Base-by-base conservation (phyloP, 2,888 invertebrate genomes). In the Tridacna gigas region DNA sequence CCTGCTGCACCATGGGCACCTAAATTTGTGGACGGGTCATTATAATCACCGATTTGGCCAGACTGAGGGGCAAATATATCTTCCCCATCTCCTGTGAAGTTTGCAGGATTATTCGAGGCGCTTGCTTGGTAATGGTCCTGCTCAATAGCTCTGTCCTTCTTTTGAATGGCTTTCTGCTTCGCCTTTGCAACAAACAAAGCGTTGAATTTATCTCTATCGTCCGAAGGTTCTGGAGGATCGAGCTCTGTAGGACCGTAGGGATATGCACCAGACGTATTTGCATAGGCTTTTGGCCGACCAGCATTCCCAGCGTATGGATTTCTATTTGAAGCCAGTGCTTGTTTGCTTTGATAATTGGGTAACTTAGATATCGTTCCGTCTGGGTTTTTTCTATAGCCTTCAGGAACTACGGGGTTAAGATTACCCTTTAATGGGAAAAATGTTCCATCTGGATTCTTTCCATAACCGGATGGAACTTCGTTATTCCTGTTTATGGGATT, bases 161-260 rank as follows among this genome's bases (percentile, higher is more conserved):
- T 71, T 26, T 51, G 51, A 9, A 56, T 22, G 25, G 63, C 25
- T 47, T 83, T 80, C 28, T 20, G 20, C 25, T 74, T 80, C 11
- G 77, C 28, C 20, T 74, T 74, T 13, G 73, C 56, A 18, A 56
- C 67, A 61, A 83, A 80, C 25, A 83, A 51, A 12, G 56, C 75
- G 60, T 80, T 80, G 51, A 83, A 83, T 74, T 83, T 83, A 9
- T 65, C 51, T 25, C 83, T 66, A 18, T 83, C 77, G 28, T 83
- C 83, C 37, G 74, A 51, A 0, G n/a, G 48, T 47, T 25, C 63
- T 9, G 65, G 71, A 9, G 28, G 48, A 22, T 48, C 76, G 20
- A 65, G 20, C 13, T 63, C 48, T n/a, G 11, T 25, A 2, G 65
- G 71, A 48, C 71, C 71, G 71, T 71, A 71, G 20, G 48, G 51